phyloP scores from a whole-genome alignment of 2,888 invertebrate species.

The Ichneumoninae sp. region DNA sequence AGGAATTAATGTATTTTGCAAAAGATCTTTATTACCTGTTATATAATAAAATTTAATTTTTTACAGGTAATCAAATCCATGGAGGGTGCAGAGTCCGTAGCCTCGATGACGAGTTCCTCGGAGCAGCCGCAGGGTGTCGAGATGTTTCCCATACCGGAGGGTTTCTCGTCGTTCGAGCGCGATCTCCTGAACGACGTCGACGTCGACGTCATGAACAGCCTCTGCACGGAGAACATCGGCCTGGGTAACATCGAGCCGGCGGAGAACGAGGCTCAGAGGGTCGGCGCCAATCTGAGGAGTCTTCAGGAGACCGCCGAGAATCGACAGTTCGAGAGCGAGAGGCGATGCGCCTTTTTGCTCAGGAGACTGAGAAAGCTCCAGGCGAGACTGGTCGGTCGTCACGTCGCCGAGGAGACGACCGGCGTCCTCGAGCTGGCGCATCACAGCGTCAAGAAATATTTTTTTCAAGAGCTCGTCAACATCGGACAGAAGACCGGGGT shows the following conservation, averaged over 20 bases:
- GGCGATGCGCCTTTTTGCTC: constrained; percentile 90
- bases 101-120: constrained; percentile 69
- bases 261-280: constrained; percentile 49
- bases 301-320: constrained; percentile 79
- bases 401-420: constrained; percentile 91
- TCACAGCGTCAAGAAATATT: constrained; percentile 84
- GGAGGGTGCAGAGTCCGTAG: constrained; percentile 84
- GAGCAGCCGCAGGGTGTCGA: constrained; percentile 74
- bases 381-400: constrained; percentile 90
- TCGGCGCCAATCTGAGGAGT: constrained; percentile 69
- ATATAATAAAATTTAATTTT: too few species aligned
- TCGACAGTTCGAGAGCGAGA: constrained; percentile 88
- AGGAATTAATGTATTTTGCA: too few species aligned
- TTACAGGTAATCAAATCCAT: constrained; percentile 91
- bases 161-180: constrained; percentile 79
- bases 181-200: constrained; percentile 80
- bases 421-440: constrained; percentile 92
- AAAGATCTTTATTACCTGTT: too few species aligned
- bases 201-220: constrained; percentile 78
- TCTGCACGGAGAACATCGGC: constrained; percentile 79
- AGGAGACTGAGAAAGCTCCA: constrained; percentile 92
- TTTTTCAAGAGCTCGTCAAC: constrained; percentile 80
- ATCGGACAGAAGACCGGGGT: constrained; percentile 71
- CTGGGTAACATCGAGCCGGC: constrained; percentile 65
- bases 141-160: constrained; percentile 80